These are phyloP conservation scores for Halictus rubicundus DNA, from an alignment of 1,140 invertebrate genomes.

Conservation along the genomic window DNA sequence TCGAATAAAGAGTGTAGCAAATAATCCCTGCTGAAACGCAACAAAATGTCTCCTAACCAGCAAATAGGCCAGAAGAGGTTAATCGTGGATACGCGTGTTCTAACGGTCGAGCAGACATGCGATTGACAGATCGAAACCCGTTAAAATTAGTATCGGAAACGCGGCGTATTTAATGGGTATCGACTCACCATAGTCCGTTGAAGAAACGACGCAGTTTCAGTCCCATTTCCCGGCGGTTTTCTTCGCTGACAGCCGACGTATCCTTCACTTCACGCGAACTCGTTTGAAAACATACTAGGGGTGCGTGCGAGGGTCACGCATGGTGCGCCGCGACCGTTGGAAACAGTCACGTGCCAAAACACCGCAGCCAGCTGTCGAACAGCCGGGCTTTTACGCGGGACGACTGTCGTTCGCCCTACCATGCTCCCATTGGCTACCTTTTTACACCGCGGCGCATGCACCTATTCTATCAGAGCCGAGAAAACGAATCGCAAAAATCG, in stretches of 20 bases:
- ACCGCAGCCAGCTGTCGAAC: slow-evolving; percentile 45
- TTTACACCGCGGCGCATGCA: not conserved
- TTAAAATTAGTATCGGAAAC: no score
- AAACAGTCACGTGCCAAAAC: slow-evolving; percentile 57
- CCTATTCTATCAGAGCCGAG: not conserved
- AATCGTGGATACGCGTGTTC: no score
- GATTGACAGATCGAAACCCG: no score
- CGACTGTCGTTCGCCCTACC: not conserved
- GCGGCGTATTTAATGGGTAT: not conserved
- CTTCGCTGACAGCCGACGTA: not conserved
- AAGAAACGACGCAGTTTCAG: slow-evolving; percentile 18
- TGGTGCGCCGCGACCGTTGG: slow-evolving; percentile 56
- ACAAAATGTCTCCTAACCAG: no score
- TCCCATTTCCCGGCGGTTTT: not conserved
- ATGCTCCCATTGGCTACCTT: not conserved
- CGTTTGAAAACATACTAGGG: slow-evolving; percentile 41
- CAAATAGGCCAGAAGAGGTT: no score
- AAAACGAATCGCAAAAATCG: not conserved
- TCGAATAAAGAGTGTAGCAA: no score
- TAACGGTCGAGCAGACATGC: no score
- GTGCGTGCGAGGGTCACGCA: slow-evolving; percentile 55
- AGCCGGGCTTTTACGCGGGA: not conserved
- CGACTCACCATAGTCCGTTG: slow-evolving; percentile 19
- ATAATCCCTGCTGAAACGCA: no score
- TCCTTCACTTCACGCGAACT: not conserved